Percentiles rank a stretch among this genome's conserved stretches.
Evolutionary conservation across 2,888 invertebrate genomes (phyloP).

Genomic region (Trichogramma dendrolimi): DNA sequence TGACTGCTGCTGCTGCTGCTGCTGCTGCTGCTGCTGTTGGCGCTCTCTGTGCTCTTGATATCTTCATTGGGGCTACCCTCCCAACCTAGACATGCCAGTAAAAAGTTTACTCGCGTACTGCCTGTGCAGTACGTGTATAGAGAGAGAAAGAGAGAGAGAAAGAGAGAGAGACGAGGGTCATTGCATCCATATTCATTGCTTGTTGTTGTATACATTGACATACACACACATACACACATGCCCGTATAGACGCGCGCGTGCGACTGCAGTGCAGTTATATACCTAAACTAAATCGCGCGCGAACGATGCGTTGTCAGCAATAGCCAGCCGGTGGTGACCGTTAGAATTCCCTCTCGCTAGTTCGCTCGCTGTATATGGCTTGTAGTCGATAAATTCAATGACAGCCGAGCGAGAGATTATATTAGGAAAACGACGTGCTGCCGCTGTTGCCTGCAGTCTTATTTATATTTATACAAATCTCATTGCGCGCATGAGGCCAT

Average conservation of each 20-base stretch:
- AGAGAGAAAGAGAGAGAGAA: too few species aligned
- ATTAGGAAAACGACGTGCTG: neutral
- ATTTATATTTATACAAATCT: too few species aligned
- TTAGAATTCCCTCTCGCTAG: constrained; percentile 2
- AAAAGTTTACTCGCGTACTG: too few species aligned
- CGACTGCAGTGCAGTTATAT: neutral
- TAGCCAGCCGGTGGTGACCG: constrained; percentile 9
- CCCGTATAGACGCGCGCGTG: neutral
- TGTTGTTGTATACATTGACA: neutral
- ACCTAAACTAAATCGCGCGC: neutral
- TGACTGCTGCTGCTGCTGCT: neutral
- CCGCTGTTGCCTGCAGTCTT: too few species aligned
- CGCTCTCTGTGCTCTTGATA: too few species aligned
- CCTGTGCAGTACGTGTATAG: too few species aligned
- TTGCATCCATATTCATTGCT: neutral
- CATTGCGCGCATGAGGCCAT: too few species aligned
- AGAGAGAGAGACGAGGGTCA: too few species aligned
- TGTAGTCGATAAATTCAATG: constrained; percentile 27
- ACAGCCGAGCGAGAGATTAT: constrained; percentile 25
- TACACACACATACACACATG: too few species aligned
- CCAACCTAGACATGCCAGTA: too few species aligned
- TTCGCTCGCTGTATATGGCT: constrained; percentile 28
- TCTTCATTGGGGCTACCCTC: too few species aligned
- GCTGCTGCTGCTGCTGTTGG: neutral
- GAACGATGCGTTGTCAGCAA: neutral